Percentiles rank a stretch among this genome's conserved stretches.
Evolutionary conservation across 1,140 invertebrate genomes (phyloP).

Genomic region (Zaprionus gabonicus): DNA sequence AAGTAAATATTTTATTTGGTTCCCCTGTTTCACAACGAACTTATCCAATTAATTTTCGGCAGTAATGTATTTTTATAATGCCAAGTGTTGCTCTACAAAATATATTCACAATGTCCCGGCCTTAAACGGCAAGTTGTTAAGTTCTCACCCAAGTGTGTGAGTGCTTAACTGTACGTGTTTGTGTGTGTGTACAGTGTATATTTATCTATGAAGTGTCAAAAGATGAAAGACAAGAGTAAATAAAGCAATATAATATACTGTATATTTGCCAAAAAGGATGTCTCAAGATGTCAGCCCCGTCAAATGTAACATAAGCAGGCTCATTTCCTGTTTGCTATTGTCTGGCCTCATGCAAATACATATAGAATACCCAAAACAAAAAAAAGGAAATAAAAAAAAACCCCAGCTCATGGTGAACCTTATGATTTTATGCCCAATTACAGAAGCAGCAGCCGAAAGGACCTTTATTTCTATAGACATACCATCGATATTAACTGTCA

Average conservation of each 20-base stretch:
- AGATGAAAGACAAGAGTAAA: constrained; percentile 37
- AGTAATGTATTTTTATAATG: neutral
- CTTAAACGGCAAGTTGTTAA: constrained; percentile 7
- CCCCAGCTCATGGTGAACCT: neutral
- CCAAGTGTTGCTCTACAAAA: constrained; percentile 15
- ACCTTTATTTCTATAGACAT: constrained; percentile 41
- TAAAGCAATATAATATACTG: constrained; percentile 34
- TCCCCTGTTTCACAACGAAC: neutral
- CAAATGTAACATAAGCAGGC: constrained; percentile 36
- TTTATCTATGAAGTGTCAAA: constrained; percentile 27
- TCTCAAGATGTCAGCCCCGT: constrained; percentile 28
- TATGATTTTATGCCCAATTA: constrained; percentile 48
- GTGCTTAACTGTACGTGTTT: neutral
- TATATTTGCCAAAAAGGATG: constrained; percentile 17
- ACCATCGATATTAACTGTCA: constrained; percentile 46
- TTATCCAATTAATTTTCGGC: constrained; percentile 47
- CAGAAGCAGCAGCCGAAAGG: constrained; percentile 23
- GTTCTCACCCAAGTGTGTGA: neutral
- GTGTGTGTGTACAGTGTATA: neutral
- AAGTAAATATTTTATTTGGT: constrained; percentile 46
- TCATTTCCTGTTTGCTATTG: constrained; percentile 64
- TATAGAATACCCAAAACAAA: neutral
- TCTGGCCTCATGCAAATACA: constrained; percentile 46
- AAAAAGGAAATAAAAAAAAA: neutral
- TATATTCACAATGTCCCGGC: constrained; percentile 4